Evolutionary conservation across 2,113 vertebrate genomes (phyloP), one percentile per base, ranked within the genome.

Genomic region (Melierax canorus): DNA sequence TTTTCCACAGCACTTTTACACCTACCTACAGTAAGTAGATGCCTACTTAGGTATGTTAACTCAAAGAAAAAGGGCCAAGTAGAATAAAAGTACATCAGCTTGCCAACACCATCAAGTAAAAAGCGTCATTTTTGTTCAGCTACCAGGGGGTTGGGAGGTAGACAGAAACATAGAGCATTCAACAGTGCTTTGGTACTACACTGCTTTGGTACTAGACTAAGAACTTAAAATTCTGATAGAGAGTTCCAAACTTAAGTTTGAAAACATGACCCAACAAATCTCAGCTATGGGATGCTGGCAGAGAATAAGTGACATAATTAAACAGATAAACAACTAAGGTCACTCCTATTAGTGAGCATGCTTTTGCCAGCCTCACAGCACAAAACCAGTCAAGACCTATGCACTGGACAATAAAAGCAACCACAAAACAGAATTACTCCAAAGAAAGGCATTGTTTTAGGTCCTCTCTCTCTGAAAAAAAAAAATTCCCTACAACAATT

Each of bases 221-320:
- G 8, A 64, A 79, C 18, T 13, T 41, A 2, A 8, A 45, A 17
- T n/a, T 68, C 6, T 11, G 14, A 51, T 45, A 34, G 11, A 48
- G 20, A 86, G 8, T 15, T 59, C 20, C 15, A 76, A 45, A 11
- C 6, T 30, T 36, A 64, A 48, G 7, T 46, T 10, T 27, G 16
- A 56, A 76, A 71, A 55, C 4, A 26, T 30, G 16, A 39, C 18
- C 62, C 76, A 98, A 78, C 80, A 91, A 91, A 29, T 98, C 98
- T 98, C 98, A 99, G 73, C 96, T 98, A 68, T 2, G 11, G 45
- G 97, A 97, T 88, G 98, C 98, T 56, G 38, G 29, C 55, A 96
- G 11, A 92, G 12, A 63, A 5, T 77, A 50, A 79, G 30, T 63
- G 16, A 95, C 81, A 76, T 36, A 91, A 76, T 23, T 8, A 16